A percentile compares a stretch with the other conserved stretches of the same genome.
phyloP scores from a whole-genome alignment of 2,888 invertebrate species.

The Notodonta dromedarius region DNA sequence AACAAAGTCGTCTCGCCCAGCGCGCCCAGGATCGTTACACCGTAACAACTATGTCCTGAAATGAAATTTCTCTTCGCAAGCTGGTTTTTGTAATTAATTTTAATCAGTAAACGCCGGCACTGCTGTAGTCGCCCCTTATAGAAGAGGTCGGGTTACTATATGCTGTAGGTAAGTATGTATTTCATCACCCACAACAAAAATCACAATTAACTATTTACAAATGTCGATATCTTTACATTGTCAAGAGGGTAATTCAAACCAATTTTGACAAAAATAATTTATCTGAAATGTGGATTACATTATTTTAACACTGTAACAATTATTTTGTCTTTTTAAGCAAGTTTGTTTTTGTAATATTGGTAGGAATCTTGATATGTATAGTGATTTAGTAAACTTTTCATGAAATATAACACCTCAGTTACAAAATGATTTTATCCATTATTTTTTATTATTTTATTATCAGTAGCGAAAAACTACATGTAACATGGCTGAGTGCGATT shows the following conservation, averaged over 20 bases:
- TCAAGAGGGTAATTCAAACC: too few species aligned
- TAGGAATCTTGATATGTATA: too few species aligned
- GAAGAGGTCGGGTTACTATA: not conserved
- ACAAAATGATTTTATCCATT: not conserved
- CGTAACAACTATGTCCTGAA: slow-evolving; percentile 42
- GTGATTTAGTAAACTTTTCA: too few species aligned
- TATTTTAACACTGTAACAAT: too few species aligned
- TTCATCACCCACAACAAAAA: too few species aligned
- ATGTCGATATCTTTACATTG: too few species aligned
- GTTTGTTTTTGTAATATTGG: too few species aligned
- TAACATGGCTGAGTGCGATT: slow-evolving; percentile 57
- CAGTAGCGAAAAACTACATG: slow-evolving; percentile 37
- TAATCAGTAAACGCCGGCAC: slow-evolving; percentile 21
- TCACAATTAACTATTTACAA: too few species aligned
- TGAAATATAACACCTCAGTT: too few species aligned
- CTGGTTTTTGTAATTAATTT: slow-evolving; percentile 30
- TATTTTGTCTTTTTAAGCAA: too few species aligned
- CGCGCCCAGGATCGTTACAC: slow-evolving; percentile 34
- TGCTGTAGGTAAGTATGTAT: not conserved
- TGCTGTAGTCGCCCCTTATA: not conserved
- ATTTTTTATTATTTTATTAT: slow-evolving; percentile 30
- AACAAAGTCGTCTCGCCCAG: slow-evolving; percentile 18
- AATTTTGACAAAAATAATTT: too few species aligned
- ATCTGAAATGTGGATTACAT: too few species aligned
- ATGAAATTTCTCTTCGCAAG: slow-evolving; percentile 44